phyloP scores from a whole-genome alignment of 2,113 vertebrate genomes.

The Pomatostomus ruficeps region DNA sequence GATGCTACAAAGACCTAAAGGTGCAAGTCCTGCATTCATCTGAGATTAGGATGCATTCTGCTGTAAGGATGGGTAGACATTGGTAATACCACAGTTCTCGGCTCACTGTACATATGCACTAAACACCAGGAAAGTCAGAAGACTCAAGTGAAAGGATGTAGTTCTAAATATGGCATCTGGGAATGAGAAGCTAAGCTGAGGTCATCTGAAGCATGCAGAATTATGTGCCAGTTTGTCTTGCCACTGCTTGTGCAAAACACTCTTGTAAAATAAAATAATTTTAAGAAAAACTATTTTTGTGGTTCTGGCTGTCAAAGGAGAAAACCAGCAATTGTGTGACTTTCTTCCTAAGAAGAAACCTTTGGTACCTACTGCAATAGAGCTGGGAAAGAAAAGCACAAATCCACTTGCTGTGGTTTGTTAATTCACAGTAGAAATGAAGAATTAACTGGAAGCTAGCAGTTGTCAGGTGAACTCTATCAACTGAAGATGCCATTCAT shows the following conservation, averaged over 20 bases:
- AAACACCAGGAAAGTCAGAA: not conserved
- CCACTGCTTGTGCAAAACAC: not conserved
- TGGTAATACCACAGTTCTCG: not conserved
- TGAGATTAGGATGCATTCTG: not conserved
- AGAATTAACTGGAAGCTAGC: not conserved
- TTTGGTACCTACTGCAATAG: not conserved
- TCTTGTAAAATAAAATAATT: constrained; percentile 29
- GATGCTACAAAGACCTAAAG: not conserved
- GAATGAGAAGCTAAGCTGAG: not conserved
- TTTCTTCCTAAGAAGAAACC: not conserved
- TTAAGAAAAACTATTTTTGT: constrained; percentile 14
- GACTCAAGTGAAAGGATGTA: not conserved
- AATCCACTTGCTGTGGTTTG: not conserved
- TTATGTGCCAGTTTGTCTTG: not conserved
- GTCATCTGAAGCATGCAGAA: constrained; percentile 18
- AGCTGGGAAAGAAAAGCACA: not conserved
- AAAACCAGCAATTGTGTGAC: not conserved
- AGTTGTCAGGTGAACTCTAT: not conserved
- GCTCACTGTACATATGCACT: not conserved
- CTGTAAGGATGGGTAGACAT: not conserved
- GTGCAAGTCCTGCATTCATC: not conserved
- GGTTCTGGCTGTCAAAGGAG: not conserved
- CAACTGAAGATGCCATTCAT: not conserved
- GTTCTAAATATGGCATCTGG: not conserved
- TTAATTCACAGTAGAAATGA: not conserved